Evolutionary conservation across 1,140 invertebrate species (phyloP), one percentile per base, ranked within the genome.

Genomic region (Cotesia vestalis): DNA sequence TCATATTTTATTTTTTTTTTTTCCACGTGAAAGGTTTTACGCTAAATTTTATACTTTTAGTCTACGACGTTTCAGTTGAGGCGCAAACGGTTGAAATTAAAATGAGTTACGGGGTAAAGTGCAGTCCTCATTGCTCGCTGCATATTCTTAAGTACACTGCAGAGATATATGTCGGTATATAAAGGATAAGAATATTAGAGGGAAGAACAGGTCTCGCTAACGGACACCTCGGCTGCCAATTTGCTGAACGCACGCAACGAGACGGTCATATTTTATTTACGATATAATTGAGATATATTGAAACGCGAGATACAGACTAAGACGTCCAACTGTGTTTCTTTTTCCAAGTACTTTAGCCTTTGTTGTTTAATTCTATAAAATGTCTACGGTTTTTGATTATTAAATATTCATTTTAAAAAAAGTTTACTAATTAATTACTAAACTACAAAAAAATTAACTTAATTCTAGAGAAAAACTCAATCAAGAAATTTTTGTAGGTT

Each of bases 281-380:
- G 79, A 83, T 83, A 83, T 84, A 84, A 84, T 84, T 84, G 81
- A 84, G 83, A 84, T 83, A 83, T 81, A 84, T 82, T 81, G 81
- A 82, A 84, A 83, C 74, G 76, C 73, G 76, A 81, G 78, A 53
- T 51, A 81, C 75, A 78, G 79, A 27, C 27, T 27, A 27, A 27
- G 27, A 80, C 80, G 78, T 83, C 80, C 78, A 80, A 80, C 75
- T 81, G 80, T 12, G 71, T 67, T 53, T 36, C 5, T 66, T 4
- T 52, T 66, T 51, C 51, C 12, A 1, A 20, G 38, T 9, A 46
- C n/a, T 5, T 46, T 66, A 9, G 20, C n/a, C 40, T 38, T 66
- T 51, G 40, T 66, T 66, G 14, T 51, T 34, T 6, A 3, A 46
- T 51, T 52, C 34, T 36, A 14, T 64, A 46, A 60, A 63, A 71